Base-by-base conservation (phyloP, 2,797 vertebrate genomes). In the Naso thynnoides region DNA sequence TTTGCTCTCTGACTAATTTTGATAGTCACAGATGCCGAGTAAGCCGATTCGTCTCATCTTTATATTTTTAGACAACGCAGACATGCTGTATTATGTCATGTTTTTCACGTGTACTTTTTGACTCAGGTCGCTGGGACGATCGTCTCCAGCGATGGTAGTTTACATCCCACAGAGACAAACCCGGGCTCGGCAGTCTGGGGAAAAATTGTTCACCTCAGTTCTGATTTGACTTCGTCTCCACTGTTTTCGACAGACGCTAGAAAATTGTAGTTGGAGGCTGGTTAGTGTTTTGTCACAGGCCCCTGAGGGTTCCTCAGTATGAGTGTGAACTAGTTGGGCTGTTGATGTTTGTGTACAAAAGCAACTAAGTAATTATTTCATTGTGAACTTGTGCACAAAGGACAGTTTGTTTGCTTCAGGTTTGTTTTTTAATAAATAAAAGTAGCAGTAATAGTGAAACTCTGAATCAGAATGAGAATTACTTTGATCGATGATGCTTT, bases 1-100 rank as follows among this genome's bases (percentile, higher is more conserved):
- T 78, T 69, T 73, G 58, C 79, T 83, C 83, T 92, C 87, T 93
- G 93, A 94, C 91, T 93, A 92, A 94, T 94, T 92, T 75, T 79
- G 81, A 85, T 86, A 84, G 78, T 75, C 79, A 77, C 69, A 86
- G 74, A 83, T 58, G 78, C 68, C 0, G 54, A 56, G 73, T 79
- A 82, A 89, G 73, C 72, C 21, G 60, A 54, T 79, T 42, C 9
- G 36, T 63, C 57, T 77, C 24, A 41, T 33, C 31, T 78, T 45
- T 70, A n/a, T 83, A 67, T 68, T 86, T 76, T 81, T 71, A 33
- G 73, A 76, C 16, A 14, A 42, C 56, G 8, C 36, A 55, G 61
- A 82, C 80, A 59, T 70, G 61, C 29, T 44, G 38, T 48, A 73
- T 87, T 63, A 54, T 77, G 78, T 91, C 85, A 82, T 55, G n/a